phyloP scores from a whole-genome alignment of 2,113 vertebrate genomes.

The Trichomycterus rosablanca region DNA sequence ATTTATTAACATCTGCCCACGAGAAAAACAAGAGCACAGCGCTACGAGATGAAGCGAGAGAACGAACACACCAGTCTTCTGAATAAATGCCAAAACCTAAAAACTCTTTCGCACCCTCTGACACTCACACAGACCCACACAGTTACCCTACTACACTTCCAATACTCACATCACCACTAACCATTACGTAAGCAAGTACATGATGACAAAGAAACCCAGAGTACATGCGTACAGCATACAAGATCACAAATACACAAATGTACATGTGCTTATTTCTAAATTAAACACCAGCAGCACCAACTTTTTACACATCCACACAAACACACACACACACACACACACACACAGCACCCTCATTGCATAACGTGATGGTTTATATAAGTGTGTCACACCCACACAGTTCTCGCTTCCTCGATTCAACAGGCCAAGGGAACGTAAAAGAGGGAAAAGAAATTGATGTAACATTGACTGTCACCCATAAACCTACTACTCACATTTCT shows the following conservation, averaged over 20 bases:
- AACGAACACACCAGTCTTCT: not conserved
- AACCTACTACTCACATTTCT: slow-evolving; percentile 20
- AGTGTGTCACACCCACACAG: slow-evolving; percentile 43
- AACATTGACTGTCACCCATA: slow-evolving; percentile 20
- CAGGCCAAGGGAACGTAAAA: slow-evolving; percentile 10
- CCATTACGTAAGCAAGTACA: not conserved
- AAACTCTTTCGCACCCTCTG: not conserved
- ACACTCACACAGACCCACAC: slow-evolving; percentile 19
- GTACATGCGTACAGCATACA: slow-evolving; percentile 4
- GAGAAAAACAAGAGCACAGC: not conserved
- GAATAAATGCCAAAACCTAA: no score
- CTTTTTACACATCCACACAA: slow-evolving; percentile 19
- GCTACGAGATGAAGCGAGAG: not conserved
- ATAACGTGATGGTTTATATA: slow-evolving; percentile 42
- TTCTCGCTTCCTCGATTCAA: slow-evolving; percentile 22
- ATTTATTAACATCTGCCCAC: slow-evolving; percentile 25
- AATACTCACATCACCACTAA: not conserved
- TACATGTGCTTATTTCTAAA: not conserved
- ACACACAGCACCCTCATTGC: slow-evolving; percentile 34
- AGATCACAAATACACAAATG: slow-evolving; percentile 1
- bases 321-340: slow-evolving; percentile 31
- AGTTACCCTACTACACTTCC: not conserved
- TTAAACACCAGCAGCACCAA: not conserved
- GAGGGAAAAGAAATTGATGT: slow-evolving; percentile 10
- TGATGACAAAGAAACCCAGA: not conserved